A percentile compares a stretch with the other conserved stretches of the same genome.
phyloP scores from a whole-genome alignment of 2,797 vertebrate genomes.

The Stomatorhinus walkeri region DNA sequence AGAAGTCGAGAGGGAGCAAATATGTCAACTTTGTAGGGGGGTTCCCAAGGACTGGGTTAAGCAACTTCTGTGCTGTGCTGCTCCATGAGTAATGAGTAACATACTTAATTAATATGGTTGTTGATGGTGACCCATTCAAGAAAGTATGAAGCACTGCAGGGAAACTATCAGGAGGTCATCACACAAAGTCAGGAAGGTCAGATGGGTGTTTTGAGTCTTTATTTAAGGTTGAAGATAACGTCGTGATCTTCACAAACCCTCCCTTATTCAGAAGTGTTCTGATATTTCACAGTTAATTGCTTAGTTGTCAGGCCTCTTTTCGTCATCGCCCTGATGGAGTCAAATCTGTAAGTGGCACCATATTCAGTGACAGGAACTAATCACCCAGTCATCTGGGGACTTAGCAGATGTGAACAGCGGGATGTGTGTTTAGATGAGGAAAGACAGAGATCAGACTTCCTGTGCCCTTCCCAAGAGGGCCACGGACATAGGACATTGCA shows the following conservation, averaged over 20 bases:
- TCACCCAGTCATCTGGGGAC: not conserved
- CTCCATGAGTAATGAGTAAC: not conserved
- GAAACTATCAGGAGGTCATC: not conserved
- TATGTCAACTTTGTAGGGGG: not conserved
- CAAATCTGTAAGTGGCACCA: not conserved
- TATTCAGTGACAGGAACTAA: not conserved
- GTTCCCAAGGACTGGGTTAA: not conserved
- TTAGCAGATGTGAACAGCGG: not conserved
- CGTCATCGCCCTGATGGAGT: not conserved
- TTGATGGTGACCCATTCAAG: not conserved
- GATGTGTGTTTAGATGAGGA: not conserved
- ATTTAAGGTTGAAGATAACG: not conserved
- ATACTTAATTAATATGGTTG: not conserved
- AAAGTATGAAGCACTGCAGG: not conserved
- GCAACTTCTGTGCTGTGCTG: not conserved
- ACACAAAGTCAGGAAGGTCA: not conserved
- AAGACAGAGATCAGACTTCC: not conserved
- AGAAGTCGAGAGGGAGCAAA: not conserved
- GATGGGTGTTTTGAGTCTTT: not conserved
- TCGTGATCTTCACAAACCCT: not conserved
- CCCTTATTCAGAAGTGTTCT: not conserved
- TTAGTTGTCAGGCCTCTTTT: not conserved
- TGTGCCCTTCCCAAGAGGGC: not conserved
- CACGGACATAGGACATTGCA: not conserved
- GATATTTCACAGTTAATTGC: not conserved